Percentiles rank a stretch among this genome's conserved stretches.
Conservation (phyloP, 1,140 invertebrate genomes). For the Drosophila navojoa region DNA sequence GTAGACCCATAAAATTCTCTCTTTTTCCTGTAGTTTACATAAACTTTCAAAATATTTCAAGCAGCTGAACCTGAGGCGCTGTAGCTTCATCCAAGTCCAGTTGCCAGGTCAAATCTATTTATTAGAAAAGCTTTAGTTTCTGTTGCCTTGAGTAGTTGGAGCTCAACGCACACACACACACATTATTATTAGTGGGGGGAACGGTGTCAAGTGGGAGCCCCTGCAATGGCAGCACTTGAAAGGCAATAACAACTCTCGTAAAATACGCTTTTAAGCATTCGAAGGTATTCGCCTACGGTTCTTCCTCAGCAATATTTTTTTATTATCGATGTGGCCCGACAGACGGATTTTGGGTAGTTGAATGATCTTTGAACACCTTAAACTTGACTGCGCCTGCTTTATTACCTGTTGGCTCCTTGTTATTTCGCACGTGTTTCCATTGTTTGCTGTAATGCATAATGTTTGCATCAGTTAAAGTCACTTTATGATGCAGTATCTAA, state of each 20-base stretch:
- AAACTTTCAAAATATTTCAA: too few relatives aligned
- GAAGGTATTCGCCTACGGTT: slow-evolving; percentile 2
- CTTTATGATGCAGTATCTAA: slow-evolving; percentile 17
- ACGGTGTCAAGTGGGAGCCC: background rate
- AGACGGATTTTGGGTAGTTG: background rate
- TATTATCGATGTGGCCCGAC: slow-evolving; percentile 14
- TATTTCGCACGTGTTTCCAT: slow-evolving; percentile 32
- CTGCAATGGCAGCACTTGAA: slow-evolving; percentile 3
- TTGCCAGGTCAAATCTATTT: too few relatives aligned
- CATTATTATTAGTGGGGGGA: background rate
- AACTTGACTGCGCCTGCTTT: slow-evolving; percentile 16
- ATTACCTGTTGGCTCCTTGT: slow-evolving; percentile 30
- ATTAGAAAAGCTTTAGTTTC: background rate
- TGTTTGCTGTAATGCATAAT: slow-evolving; percentile 41
- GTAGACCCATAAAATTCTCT: too few relatives aligned
- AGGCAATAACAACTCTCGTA: slow-evolving; percentile 21
- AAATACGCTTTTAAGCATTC: slow-evolving; percentile 28
- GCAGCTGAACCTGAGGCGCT: too few relatives aligned
- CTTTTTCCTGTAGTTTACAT: too few relatives aligned
- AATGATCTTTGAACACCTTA: slow-evolving; percentile 30
- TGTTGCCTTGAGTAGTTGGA: background rate
- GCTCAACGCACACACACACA: background rate
- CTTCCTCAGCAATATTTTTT: slow-evolving; percentile 6
- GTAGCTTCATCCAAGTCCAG: too few relatives aligned
- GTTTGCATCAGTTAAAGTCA: slow-evolving; percentile 11